These are phyloP conservation scores for Phaenicophaeus curvirostris DNA, from an alignment of 2,797 vertebrate species.

Conservation along the genomic window DNA sequence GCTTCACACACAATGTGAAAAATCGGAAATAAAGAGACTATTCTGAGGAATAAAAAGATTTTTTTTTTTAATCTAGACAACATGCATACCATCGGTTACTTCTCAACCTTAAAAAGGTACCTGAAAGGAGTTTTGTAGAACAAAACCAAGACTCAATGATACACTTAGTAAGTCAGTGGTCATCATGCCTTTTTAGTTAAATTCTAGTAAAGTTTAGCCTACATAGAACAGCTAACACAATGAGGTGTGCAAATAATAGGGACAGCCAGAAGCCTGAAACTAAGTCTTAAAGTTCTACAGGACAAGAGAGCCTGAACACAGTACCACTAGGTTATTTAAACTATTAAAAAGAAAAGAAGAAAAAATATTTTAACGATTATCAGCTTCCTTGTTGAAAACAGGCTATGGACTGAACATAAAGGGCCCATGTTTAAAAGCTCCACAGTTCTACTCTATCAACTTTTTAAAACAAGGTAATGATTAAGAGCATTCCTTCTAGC, in stretches of 20 bases:
- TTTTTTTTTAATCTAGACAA: slow-evolving; percentile 33
- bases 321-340: slow-evolving; percentile 3
- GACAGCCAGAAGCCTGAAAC: slow-evolving; percentile 76
- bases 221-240: slow-evolving; percentile 70
- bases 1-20: slow-evolving; percentile 59
- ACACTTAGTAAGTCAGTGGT: slow-evolving; percentile 63
- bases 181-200: slow-evolving; percentile 65
- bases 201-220: slow-evolving; percentile 66
- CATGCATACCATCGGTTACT: slow-evolving; percentile 65
- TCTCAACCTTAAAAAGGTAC: slow-evolving; percentile 62
- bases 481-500: slow-evolving; percentile 67
- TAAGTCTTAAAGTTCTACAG: slow-evolving; percentile 66
- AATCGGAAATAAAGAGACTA: slow-evolving; percentile 27
- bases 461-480: slow-evolving; percentile 56
- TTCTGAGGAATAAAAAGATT: slow-evolving; percentile 32
- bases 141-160: slow-evolving; percentile 56
- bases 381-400: neutral
- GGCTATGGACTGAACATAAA: slow-evolving; percentile 3
- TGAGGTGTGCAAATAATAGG: slow-evolving; percentile 64
- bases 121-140: slow-evolving; percentile 62
- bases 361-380: neutral
- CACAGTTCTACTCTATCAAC: neutral
- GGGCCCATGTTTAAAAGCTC: neutral
- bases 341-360: neutral
- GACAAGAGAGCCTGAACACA: slow-evolving; percentile 50